These are phyloP conservation scores for Drosophila bifasciata DNA, from an alignment of 1,140 invertebrate species.

Conservation along the genomic window DNA sequence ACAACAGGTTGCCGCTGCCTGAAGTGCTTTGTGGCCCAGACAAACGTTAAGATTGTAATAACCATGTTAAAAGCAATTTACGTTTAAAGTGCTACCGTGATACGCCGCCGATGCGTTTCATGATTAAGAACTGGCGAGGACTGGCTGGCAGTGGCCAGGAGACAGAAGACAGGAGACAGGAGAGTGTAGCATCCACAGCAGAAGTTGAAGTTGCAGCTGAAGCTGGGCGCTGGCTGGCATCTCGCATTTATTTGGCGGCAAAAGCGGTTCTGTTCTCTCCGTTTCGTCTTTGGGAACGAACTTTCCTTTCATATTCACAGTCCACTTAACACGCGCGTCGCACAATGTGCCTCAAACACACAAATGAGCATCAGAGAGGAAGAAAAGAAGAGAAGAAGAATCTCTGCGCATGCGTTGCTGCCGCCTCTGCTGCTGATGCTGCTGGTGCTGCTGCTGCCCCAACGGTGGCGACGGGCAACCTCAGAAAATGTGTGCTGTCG, in stretches of 20 bases:
- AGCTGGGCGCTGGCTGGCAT: slow-evolving; percentile 10
- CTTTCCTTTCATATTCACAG: slow-evolving; percentile 82
- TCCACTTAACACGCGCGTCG: slow-evolving; percentile 80
- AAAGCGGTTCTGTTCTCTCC: slow-evolving; percentile 42
- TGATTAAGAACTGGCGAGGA: slow-evolving; percentile 67
- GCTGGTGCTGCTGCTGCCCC: slow-evolving; percentile 55
- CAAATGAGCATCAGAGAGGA: slow-evolving; percentile 70
- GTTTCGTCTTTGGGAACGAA: slow-evolving; percentile 56
- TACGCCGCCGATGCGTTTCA: slow-evolving; percentile 81
- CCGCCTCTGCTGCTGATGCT: background rate
- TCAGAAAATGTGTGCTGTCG: slow-evolving; percentile 83
- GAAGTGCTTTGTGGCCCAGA: slow-evolving; percentile 77
- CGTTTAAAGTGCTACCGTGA: slow-evolving; percentile 82
- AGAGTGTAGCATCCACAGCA: slow-evolving; percentile 6
- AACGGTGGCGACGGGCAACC: slow-evolving; percentile 78
- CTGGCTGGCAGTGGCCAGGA: slow-evolving; percentile 12
- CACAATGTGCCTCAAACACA: slow-evolving; percentile 80
- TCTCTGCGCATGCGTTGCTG: slow-evolving; percentile 48
- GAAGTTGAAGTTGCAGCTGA: slow-evolving; percentile 26
- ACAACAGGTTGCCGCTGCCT: slow-evolving; percentile 58
- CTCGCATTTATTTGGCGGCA: slow-evolving; percentile 77
- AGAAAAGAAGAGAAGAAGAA: slow-evolving; percentile 1
- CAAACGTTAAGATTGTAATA: slow-evolving; percentile 83
- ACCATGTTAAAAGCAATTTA: slow-evolving; percentile 83
- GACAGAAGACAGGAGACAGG: slow-evolving; percentile 1